Percentiles rank a stretch among this genome's conserved stretches.
Evolutionary conservation across 1,140 invertebrate species (phyloP).

Genomic region (Armadillidium nasatum): DNA sequence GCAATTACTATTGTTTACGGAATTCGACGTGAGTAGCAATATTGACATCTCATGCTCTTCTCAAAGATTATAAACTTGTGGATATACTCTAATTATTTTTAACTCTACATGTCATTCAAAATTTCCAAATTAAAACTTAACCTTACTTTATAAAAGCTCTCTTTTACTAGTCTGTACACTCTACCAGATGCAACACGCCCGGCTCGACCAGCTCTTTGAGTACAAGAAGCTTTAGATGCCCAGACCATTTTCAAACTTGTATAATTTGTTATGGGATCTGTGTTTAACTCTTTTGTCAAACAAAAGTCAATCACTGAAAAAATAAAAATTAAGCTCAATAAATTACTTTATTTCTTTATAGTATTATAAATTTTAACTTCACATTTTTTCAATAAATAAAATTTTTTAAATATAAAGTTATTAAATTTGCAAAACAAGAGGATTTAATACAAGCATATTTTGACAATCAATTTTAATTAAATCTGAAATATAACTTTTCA

Average conservation of each 20-base stretch:
- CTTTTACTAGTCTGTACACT: constrained; percentile 77
- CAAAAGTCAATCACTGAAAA: constrained; percentile 85
- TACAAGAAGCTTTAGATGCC: constrained; percentile 84
- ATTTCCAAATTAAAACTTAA: not conserved
- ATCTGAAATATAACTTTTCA: too few relatives aligned
- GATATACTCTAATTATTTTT: too few relatives aligned
- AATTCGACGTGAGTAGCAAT: too few relatives aligned
- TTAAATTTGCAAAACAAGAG: too few relatives aligned
- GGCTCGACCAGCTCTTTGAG: constrained; percentile 82
- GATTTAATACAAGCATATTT: too few relatives aligned
- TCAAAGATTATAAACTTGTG: too few relatives aligned
- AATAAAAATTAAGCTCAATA: constrained; percentile 48
- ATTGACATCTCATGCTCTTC: too few relatives aligned
- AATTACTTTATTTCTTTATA: not conserved
- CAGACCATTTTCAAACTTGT: constrained; percentile 71
- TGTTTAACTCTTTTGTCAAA: constrained; percentile 74
- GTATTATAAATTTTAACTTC: too few relatives aligned
- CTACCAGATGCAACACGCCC: constrained; percentile 78
- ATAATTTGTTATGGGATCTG: constrained; percentile 71
- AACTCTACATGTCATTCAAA: not conserved
- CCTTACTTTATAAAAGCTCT: constrained; percentile 61
- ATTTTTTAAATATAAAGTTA: too few relatives aligned
- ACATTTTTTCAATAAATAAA: too few relatives aligned
- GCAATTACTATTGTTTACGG: too few relatives aligned
- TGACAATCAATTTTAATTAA: too few relatives aligned